A percentile compares a stretch with the other conserved stretches of the same genome.
Conservation (phyloP, 2,888 invertebrate genomes). For the Pammene fasciana region DNA sequence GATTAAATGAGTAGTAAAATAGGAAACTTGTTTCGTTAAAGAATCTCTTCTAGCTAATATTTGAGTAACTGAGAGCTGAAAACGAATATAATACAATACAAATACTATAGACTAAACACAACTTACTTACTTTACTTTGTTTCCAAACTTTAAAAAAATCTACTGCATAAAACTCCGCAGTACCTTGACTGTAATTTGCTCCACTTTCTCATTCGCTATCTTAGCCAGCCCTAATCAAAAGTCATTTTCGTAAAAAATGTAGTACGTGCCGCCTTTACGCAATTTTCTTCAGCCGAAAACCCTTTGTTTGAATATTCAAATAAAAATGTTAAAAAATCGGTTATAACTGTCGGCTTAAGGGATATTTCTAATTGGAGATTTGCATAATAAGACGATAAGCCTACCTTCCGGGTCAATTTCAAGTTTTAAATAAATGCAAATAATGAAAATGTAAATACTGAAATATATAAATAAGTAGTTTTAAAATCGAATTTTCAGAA, state of each 20-base stretch:
- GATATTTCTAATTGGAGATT: constrained; percentile 33
- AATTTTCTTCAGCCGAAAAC: constrained; percentile 32
- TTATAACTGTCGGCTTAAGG: constrained; percentile 26
- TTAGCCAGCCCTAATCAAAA: constrained; percentile 38
- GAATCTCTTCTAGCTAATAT: too few species aligned
- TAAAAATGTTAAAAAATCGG: constrained; percentile 40
- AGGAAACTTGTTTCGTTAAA: too few species aligned
- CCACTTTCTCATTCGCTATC: constrained; percentile 39
- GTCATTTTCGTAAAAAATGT: constrained; percentile 42
- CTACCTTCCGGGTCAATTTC: constrained; percentile 33
- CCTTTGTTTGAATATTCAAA: constrained; percentile 40
- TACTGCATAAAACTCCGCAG: background rate
- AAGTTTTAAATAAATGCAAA: background rate
- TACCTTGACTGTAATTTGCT: constrained; percentile 22
- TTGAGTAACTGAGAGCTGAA: too few species aligned
- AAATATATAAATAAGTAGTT: too few species aligned
- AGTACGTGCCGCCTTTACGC: constrained; percentile 37
- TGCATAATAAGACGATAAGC: constrained; percentile 32
- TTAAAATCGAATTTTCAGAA: too few species aligned
- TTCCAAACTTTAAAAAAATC: background rate
- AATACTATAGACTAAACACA: too few species aligned
- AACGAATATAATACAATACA: too few species aligned
- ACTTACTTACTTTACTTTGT: background rate
- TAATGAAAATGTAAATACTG: background rate
- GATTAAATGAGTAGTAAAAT: too few species aligned